Base-by-base conservation (phyloP, 2,888 invertebrate genomes). In the Unio delphinus region DNA sequence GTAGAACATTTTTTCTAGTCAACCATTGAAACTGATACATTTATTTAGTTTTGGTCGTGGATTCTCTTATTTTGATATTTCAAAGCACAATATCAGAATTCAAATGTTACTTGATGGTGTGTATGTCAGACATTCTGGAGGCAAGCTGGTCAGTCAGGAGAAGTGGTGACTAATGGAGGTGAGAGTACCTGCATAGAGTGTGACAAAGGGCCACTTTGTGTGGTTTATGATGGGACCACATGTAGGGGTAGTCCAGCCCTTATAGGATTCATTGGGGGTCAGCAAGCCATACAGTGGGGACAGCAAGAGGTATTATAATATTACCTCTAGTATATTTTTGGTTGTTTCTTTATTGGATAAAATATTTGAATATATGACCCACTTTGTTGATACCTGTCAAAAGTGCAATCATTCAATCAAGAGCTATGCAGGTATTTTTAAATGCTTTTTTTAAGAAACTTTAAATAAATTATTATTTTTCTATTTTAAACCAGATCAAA, bases 181-280 rank as follows among this genome's bases (percentile, higher is more conserved):
- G 73, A 72, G 4, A 74, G 82, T 7, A 62, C 65, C 3, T 61
- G 70, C n/a, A 55, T 73, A 17, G 76, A 76, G 15, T 86, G 87
- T 75, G 78, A 74, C 45, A 68, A 73, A 20, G 89, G 90, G 6
- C 90, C 90, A 0, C 73, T 90, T 23, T 82, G 88, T 76, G 74
- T 89, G 28, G 82, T 85, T 6, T 90, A 86, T 79, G 90, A 90
- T 80, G 88, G 86, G 26, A 88, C 89, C 0, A 80, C 87, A n/a
- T 57, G 69, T 56, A 78, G 80, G 65, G 88, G 86, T 0, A 87
- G 84, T 73, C 89, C 90, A 45, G 90, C 90, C 23, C 72, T 91
- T 17, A 85, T 91, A 28, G 89, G 82, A 0, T 90, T 91, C 76
- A 79, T 90, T 45, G 89, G 88, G 30, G 91, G 89, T 1, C 68